A percentile compares a stretch with the other conserved stretches of the same genome.
These are phyloP conservation scores for Burhinus oedicnemus DNA, from an alignment of 2,113 vertebrate genomes.

Conservation along the genomic window DNA sequence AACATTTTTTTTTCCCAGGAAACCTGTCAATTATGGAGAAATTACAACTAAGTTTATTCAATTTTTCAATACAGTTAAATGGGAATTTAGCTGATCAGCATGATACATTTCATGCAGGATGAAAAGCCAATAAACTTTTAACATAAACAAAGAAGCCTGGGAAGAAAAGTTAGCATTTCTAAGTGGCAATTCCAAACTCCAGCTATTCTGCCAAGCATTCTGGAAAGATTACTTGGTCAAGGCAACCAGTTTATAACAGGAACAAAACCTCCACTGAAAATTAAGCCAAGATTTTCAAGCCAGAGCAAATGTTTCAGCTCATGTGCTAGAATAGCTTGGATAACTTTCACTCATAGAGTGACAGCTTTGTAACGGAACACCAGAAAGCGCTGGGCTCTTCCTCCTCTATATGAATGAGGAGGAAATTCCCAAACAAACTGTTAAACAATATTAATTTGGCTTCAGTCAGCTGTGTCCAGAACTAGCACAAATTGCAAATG, in stretches of 20 bases:
- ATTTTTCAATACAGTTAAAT: conserved; percentile 18
- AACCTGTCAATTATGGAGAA: not conserved
- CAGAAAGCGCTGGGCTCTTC: not conserved
- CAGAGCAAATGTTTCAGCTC: not conserved
- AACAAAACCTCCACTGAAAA: not conserved
- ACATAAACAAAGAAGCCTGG: conserved; percentile 47
- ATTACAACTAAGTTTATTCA: not conserved
- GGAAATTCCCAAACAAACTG: not conserved
- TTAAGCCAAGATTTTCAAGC: not conserved
- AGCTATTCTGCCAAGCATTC: not conserved
- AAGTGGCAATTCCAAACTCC: conserved; percentile 47
- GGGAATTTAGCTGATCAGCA: not conserved
- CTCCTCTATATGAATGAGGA: not conserved
- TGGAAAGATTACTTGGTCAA: not conserved
- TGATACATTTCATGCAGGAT: not conserved
- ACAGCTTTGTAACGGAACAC: not conserved
- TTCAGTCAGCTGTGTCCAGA: not conserved
- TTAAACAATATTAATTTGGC: not conserved
- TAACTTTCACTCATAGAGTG: not conserved
- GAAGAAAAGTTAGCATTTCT: conserved; percentile 30
- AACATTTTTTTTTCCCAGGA: not conserved
- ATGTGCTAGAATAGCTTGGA: not conserved
- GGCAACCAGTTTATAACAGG: not conserved
- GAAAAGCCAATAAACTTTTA: conserved; percentile 48
- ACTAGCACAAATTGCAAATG: not conserved